These are phyloP conservation scores for Aphelocoma californica DNA, from an alignment of 2,797 vertebrate genomes.

Conservation along the genomic window DNA sequence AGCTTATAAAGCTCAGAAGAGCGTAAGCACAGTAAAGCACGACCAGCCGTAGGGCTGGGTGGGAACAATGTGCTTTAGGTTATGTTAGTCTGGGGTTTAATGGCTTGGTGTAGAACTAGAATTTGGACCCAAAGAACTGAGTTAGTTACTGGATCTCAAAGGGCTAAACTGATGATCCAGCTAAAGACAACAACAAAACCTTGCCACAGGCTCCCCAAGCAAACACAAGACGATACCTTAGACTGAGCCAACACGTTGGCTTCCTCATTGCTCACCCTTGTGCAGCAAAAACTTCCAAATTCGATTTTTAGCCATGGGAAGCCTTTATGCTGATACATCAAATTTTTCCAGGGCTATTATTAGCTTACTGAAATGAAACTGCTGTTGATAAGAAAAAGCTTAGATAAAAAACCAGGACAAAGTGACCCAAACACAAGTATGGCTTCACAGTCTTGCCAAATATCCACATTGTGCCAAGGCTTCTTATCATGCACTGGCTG, in stretches of 20 bases:
- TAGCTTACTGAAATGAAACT: constrained; percentile 33
- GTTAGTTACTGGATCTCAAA: background rate
- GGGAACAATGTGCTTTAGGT: background rate
- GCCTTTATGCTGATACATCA: background rate
- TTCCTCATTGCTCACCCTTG: background rate
- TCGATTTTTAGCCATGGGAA: background rate
- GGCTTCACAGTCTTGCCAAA: background rate
- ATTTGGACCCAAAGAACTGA: background rate
- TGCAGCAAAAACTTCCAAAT: background rate
- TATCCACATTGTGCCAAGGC: background rate
- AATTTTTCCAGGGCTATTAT: constrained; percentile 13
- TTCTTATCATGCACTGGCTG: background rate
- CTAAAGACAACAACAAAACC: background rate
- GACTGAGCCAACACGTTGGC: rapidly evolving
- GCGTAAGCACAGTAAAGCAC: rapidly evolving
- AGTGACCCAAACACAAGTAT: background rate
- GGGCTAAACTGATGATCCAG: background rate
- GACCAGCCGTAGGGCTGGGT: background rate
- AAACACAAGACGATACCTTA: background rate
- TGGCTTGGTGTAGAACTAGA: background rate
- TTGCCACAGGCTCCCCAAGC: background rate
- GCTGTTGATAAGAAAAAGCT: constrained; percentile 23
- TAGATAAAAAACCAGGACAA: constrained; percentile 19
- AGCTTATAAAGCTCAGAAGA: background rate
- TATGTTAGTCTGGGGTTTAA: background rate